Conservation (phyloP, 2,113 vertebrate species). For the Limnothrissa miodon region DNA sequence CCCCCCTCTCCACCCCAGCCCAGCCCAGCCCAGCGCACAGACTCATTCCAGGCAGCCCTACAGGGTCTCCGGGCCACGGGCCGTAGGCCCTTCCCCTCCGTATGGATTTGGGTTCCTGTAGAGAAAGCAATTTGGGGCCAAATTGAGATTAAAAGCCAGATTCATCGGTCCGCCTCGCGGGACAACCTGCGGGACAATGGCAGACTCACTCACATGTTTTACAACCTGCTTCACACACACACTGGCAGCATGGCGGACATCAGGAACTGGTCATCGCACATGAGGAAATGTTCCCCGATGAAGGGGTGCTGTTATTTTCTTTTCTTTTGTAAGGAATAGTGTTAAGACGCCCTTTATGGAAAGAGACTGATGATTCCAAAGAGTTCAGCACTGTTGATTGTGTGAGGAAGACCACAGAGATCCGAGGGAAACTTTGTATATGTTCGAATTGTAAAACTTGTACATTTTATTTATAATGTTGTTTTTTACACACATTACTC, state of each 20-base stretch:
- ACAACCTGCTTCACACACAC: constrained; percentile 36
- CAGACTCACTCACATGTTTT: constrained; percentile 43
- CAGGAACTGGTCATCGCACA: constrained; percentile 17
- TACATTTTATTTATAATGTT: constrained; percentile 99
- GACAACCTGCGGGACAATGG: constrained; percentile 52
- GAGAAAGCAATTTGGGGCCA: constrained; percentile 64
- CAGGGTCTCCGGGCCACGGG: constrained; percentile 30
- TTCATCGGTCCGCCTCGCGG: constrained; percentile 57
- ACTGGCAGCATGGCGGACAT: constrained; percentile 26
- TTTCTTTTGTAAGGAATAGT: background rate
- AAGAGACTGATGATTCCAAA: constrained; percentile 79
- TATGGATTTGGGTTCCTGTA: constrained; percentile 46
- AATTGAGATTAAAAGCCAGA: constrained; percentile 72
- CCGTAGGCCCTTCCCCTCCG: constrained; percentile 31
- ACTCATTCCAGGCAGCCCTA: constrained; percentile 43
- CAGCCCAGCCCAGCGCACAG: constrained; percentile 41
- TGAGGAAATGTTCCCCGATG: background rate
- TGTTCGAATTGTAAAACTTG: constrained; percentile 98
- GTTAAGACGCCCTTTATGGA: constrained; percentile 71
- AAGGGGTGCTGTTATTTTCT: background rate
- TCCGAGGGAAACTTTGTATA: constrained; percentile 87
- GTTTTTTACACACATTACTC: constrained; percentile 93
- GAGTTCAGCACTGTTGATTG: constrained; percentile 88
- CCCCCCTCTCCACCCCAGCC: constrained; percentile 33
- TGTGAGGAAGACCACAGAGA: constrained; percentile 80